phyloP scores from a whole-genome alignment of 2,113 vertebrate species.

The Pelodiscus sinensis region DNA sequence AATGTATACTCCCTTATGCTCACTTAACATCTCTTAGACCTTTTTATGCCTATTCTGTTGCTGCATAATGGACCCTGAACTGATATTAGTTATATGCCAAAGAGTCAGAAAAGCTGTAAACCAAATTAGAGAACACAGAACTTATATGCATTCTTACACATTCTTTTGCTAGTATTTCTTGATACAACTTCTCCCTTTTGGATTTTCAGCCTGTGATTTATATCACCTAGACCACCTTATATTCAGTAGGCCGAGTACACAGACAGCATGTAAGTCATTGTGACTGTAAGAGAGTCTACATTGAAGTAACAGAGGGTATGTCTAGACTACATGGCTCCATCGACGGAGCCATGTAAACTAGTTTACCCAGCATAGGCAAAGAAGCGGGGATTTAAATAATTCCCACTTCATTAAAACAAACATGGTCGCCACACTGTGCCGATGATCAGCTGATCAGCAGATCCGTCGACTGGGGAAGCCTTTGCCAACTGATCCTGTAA shows the following conservation, averaged over 20 bases:
- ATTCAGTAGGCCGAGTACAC: not conserved
- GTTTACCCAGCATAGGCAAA: too few relatives aligned
- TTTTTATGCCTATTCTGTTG: conserved; percentile 48
- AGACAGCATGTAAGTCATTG: not conserved
- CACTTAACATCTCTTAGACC: conserved; percentile 56
- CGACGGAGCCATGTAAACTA: too few relatives aligned
- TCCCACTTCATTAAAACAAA: too few relatives aligned
- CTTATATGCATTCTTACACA: conserved; percentile 11
- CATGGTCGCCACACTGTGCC: too few relatives aligned
- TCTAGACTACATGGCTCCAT: too few relatives aligned
- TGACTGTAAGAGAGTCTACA: conserved; percentile 12
- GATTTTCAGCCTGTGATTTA: not conserved
- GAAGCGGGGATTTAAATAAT: too few relatives aligned
- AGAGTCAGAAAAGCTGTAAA: conserved; percentile 3
- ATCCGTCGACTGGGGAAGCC: too few relatives aligned
- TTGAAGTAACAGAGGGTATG: not conserved
- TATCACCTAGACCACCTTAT: not conserved
- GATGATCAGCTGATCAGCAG: too few relatives aligned
- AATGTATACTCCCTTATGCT: conserved; percentile 66
- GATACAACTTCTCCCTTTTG: not conserved
- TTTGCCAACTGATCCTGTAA: too few relatives aligned
- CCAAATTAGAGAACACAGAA: conserved; percentile 18
- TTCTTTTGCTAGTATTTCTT: not conserved
- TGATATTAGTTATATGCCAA: conserved; percentile 53
- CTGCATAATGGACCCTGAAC: conserved; percentile 46